These are phyloP conservation scores for Cyprichromis sp. DNA, from an alignment of 2,113 vertebrate genomes.

Conservation along the genomic window DNA sequence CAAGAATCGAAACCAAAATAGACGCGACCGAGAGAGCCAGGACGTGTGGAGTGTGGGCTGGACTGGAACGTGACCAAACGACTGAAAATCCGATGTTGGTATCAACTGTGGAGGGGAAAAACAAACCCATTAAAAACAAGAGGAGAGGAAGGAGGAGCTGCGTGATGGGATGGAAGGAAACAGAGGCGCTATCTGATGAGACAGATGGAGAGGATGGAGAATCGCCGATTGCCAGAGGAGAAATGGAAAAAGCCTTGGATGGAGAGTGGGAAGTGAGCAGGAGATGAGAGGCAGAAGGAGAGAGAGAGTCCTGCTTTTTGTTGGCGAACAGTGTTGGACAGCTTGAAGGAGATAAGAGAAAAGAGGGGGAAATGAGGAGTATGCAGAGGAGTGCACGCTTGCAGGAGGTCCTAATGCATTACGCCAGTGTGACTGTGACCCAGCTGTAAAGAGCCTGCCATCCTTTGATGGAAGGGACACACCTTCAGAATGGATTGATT, in stretches of 20 bases:
- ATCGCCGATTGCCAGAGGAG: constrained; percentile 7
- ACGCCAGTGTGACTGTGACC: not conserved
- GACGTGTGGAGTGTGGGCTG: not conserved
- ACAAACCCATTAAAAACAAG: not conserved
- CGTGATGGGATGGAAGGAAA: not conserved
- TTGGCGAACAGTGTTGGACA: not conserved
- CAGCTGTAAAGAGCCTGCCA: not conserved
- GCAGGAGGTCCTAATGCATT: not conserved
- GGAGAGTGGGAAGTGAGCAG: not conserved
- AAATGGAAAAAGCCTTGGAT: not conserved
- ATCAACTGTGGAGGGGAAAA: not conserved
- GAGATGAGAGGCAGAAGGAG: not conserved
- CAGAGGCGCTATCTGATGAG: constrained; percentile 13
- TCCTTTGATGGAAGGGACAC: not conserved
- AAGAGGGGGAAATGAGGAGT: not conserved
- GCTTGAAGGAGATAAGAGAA: constrained; percentile 14
- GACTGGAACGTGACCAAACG: not conserved
- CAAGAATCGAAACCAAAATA: not conserved
- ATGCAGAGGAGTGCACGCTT: not conserved
- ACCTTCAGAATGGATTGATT: not conserved
- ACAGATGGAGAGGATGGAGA: constrained; percentile 36
- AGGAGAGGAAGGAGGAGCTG: not conserved
- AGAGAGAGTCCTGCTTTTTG: not conserved
- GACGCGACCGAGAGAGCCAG: not conserved
- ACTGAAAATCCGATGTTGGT: not conserved